Base-by-base conservation (phyloP, 2,797 vertebrate species). In the Potorous gilbertii region DNA sequence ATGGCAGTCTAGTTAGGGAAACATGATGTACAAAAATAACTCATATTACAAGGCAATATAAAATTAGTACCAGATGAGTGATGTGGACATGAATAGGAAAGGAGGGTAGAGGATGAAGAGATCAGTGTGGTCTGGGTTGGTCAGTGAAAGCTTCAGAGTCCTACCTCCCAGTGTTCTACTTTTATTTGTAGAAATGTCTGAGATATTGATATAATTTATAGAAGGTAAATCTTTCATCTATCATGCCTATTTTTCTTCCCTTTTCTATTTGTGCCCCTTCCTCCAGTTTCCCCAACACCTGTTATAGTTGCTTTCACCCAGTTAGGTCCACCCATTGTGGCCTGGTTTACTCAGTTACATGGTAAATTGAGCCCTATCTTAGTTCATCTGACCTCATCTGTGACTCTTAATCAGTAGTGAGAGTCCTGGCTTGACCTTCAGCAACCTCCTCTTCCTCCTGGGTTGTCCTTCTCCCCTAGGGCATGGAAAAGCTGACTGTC, bases 331-430 rank as follows among this genome's bases (percentile, higher is more conserved):
- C 56, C 94, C 13, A 92, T 46, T 74, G 10, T 92, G 8, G 52
- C 34, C 40, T 92, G 50, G 87, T 92, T 93, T 55, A 95, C 21
- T 54, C 81, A 87, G 40, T 59, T 93, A 81, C 96, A 95, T 95
- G 40, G 81, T 92, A 91, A 97, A 96, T 95, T 66, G 59, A 94
- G 87, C n/a, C 40, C 93, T 81, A 12, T 57, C 91, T 95, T 93
- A 55, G 55, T 92, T 50, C 57, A 24, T 96, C 5, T 55, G 18
- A 90, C 96, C 87, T 92, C 94, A 91, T 91, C 24, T 81, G 18
- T 81, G 74, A 46, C 74, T 46, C n/a, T 40, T 46, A 21, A 56
- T 0, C 1, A 87, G 31, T 9, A 46, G 74, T 50, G 10, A 87
- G n/a, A 46, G 18, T 21, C 62, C 66, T 62, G 91, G 90, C 66